Conservation (phyloP, 2,113 vertebrate genomes). For the Centropus bengalensis region DNA sequence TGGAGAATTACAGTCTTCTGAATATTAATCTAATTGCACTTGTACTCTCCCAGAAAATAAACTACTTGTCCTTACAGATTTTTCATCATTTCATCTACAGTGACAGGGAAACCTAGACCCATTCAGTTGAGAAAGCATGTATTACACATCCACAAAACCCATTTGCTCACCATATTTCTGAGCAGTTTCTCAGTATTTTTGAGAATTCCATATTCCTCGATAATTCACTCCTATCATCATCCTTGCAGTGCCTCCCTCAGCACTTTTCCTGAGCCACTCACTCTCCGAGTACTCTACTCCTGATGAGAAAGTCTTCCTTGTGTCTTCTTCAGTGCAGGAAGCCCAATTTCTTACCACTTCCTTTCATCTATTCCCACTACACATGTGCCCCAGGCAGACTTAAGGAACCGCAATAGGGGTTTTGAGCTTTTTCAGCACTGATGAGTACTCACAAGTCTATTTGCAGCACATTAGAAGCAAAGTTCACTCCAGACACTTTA, state of each 20-base stretch:
- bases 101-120: neutral
- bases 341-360: neutral
- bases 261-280: neutral
- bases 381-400: neutral
- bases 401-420: neutral
- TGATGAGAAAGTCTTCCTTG: neutral
- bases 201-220: neutral
- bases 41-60: neutral
- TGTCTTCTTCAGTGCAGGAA: neutral
- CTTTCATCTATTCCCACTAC: neutral
- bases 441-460: neutral
- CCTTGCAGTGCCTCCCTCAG: neutral
- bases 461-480: neutral
- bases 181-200: neutral
- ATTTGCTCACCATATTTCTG: neutral
- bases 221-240: neutral
- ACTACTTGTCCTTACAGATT: neutral
- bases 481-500: neutral
- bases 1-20: neutral
- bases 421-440: neutral
- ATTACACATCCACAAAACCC: neutral
- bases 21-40: slow-evolving; percentile 5
- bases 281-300: accelerated
- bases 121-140: neutral
- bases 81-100: neutral